Base-by-base conservation (phyloP, 2,797 vertebrate species). In the Tapera naevia region DNA sequence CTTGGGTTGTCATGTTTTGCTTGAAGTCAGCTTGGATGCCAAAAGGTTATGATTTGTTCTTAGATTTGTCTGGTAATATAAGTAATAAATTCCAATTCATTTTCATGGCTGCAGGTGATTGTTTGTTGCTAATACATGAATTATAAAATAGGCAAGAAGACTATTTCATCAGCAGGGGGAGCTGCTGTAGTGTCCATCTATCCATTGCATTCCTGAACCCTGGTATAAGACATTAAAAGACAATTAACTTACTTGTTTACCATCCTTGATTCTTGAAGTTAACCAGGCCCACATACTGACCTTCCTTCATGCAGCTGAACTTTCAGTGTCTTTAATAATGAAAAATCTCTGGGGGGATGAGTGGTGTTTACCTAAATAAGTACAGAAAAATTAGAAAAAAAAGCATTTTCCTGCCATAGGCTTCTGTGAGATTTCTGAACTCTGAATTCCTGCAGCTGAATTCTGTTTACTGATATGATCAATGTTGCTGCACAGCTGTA, bases 131-230 rank as follows among this genome's bases (percentile, higher is more conserved):
- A 18, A 11, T 21, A 1, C 7, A 17, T 1, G 25, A 37, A 5
- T 8, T 65, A 10, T 9, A 6, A 35, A 43, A 41, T 10, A 5
- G 10, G 19, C 11, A 30, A 37, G 41, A 8, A 11, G 27, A 3
- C 22, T 25, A 9, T 89, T 32, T 3, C 32, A 39, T 70, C 98
- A 94, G 97, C 95, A 98, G 98, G 94, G 96, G 97, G 96, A 87
- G 95, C 96, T 88, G 91, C 80, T 41, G 97, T 33, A 93, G 80
- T 91, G 65, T 43, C 57, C 56, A 91, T 79, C 39, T 30, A 21
- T 7, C 61, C 3, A 2, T 11, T 11, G 12, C 28, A 3, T 28
- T 46, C 16, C 60, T 9, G 13, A n/a, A 9, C 32, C 72, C 41
- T 13, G 21, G 8, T 21, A 3, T 9, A 21, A 9, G 51, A 66